Evolutionary conservation across 2,888 invertebrate species (phyloP).

Genomic region (Drosophila colorata): DNA sequence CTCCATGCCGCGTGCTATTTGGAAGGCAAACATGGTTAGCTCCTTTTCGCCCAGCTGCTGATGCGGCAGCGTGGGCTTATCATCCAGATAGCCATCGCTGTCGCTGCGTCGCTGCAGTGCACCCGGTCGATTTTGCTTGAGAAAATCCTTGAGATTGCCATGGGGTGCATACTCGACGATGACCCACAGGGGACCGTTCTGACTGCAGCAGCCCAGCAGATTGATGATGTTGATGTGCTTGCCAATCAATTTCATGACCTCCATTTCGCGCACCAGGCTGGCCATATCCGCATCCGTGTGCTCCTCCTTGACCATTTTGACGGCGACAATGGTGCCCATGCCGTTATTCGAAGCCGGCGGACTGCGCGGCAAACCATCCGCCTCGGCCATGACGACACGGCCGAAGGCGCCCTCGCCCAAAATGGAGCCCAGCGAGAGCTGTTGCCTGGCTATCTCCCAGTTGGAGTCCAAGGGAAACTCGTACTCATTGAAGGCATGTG

Average conservation of each 20-base stretch:
- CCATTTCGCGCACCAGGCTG: constrained; percentile 99
- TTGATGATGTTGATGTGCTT: constrained; percentile 99
- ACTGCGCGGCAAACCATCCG: constrained; percentile 85
- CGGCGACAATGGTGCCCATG: constrained; percentile 92
- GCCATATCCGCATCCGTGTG: constrained; percentile 99
- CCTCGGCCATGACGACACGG: constrained; percentile 96
- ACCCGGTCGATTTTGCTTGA: constrained; percentile 90
- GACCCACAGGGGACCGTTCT: constrained; percentile 94
- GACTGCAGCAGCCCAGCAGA: constrained; percentile 97
- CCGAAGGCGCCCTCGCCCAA: constrained; percentile 99
- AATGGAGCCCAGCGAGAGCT: constrained; percentile 91
- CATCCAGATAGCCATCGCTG: constrained; percentile 77
- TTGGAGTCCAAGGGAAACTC: constrained; percentile 97
- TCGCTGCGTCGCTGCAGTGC: constrained; percentile 67
- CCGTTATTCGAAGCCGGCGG: constrained; percentile 36
- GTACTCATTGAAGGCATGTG: constrained; percentile 93
- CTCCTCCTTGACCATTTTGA: constrained; percentile 99
- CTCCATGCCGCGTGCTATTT: constrained; percentile 99
- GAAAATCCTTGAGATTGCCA: constrained; percentile 97
- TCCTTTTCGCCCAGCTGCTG: constrained; percentile 93
- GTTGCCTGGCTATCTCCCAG: constrained; percentile 96
- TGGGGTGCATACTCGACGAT: constrained; percentile 95
- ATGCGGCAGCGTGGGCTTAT: constrained; percentile 38
- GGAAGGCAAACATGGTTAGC: constrained; percentile 97
- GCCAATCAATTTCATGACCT: constrained; percentile 99